These are phyloP conservation scores for Caenorhabditis remanei DNA, from an alignment of 1,140 invertebrate genomes.

Conservation along the genomic window DNA sequence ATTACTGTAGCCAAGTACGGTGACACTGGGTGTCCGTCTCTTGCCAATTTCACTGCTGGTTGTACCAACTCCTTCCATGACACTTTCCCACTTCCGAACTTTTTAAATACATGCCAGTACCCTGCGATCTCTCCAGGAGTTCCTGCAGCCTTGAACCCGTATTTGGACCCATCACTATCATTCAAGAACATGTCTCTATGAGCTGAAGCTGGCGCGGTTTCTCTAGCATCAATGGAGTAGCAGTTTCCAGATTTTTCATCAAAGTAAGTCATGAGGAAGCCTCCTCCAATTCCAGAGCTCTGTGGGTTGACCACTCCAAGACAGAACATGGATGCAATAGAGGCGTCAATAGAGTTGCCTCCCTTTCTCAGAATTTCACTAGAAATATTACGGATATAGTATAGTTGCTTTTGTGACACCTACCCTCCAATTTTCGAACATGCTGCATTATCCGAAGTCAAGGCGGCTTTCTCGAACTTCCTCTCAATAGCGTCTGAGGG, in stretches of 20 bases:
- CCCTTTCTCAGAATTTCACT: constrained; percentile 84
- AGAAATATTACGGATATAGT: not conserved
- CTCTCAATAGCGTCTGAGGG: constrained; percentile 71
- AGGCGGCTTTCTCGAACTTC: constrained; percentile 72
- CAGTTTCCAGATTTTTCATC: constrained; percentile 73
- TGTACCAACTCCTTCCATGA: constrained; percentile 87
- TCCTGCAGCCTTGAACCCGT: constrained; percentile 84
- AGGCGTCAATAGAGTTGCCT: constrained; percentile 89
- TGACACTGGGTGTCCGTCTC: constrained; percentile 80
- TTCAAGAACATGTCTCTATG: constrained; percentile 84
- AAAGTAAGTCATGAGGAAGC: constrained; percentile 85
- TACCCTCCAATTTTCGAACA: constrained; percentile 75
- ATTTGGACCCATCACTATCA: constrained; percentile 79
- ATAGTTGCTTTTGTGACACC: not conserved
- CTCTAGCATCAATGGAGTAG: constrained; percentile 84
- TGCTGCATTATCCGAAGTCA: constrained; percentile 76
- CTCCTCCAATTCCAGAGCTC: constrained; percentile 89
- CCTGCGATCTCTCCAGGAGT: constrained; percentile 92
- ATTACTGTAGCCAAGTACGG: constrained; percentile 75
- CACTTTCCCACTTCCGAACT: constrained; percentile 83
- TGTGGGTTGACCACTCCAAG: constrained; percentile 88
- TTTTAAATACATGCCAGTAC: constrained; percentile 87
- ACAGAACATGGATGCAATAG: constrained; percentile 88
- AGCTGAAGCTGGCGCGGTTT: constrained; percentile 84
- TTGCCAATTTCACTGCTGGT: constrained; percentile 85